These are phyloP conservation scores for Ophiothrix spiculata DNA, from an alignment of 35 echinoderm and acorn worm genomes.

Conservation along the genomic window DNA sequence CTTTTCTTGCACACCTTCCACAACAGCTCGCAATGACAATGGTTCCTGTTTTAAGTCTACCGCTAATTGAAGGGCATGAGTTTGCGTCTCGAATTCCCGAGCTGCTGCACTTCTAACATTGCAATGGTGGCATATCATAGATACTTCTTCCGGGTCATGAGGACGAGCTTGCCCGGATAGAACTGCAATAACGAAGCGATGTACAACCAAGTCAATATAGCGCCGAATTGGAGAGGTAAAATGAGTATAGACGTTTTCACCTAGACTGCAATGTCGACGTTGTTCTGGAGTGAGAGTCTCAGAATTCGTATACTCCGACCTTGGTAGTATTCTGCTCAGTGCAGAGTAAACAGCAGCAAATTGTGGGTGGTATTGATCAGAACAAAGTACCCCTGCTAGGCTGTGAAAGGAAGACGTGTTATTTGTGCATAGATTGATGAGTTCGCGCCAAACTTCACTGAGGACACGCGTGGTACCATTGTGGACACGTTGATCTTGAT, in stretches of 20 bases:
- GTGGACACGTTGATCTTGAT: neutral
- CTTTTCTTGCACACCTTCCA: slow-evolving; percentile 44
- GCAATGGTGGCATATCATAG: slow-evolving; percentile 65
- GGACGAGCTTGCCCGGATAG: slow-evolving; percentile 18
- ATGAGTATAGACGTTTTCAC: slow-evolving; percentile 66
- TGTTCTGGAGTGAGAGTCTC: slow-evolving; percentile 17
- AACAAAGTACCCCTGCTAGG: slow-evolving; percentile 19
- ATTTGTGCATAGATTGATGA: neutral
- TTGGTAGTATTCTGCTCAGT: slow-evolving; percentile 39
- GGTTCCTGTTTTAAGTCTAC: slow-evolving; percentile 52
- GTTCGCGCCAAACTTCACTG: neutral
- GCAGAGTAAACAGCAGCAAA: slow-evolving; percentile 59
- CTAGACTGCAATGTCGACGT: slow-evolving; percentile 52
- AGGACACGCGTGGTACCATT: neutral
- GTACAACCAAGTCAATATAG: slow-evolving; percentile 82
- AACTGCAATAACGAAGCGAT: slow-evolving; percentile 52
- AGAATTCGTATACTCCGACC: slow-evolving; percentile 51
- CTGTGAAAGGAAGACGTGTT: neutral
- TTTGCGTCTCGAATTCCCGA: slow-evolving; percentile 54
- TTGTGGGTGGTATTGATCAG: slow-evolving; percentile 69
- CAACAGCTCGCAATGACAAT: slow-evolving; percentile 25
- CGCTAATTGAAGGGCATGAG: slow-evolving; percentile 36
- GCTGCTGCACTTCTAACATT: slow-evolving; percentile 38
- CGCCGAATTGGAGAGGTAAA: slow-evolving; percentile 89
- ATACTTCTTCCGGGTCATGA: slow-evolving; percentile 47